Evolutionary conservation across 53 echinoderm and acorn worm genomes (phyloP), one percentile per base, ranked within the genome.

Genomic region (Holothuria leucospilota): DNA sequence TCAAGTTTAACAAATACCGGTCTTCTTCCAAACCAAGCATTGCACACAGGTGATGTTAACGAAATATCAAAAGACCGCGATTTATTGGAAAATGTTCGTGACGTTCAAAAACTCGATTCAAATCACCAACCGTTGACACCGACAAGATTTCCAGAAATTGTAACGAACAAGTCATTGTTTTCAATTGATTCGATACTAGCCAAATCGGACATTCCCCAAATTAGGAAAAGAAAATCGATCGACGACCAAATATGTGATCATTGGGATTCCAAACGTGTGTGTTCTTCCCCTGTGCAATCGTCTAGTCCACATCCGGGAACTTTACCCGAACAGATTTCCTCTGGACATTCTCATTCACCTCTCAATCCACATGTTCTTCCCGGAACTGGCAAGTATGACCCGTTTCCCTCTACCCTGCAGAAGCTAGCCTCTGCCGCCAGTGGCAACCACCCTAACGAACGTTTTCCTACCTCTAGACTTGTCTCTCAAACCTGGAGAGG

Each of bases 401-500:
- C 84, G 25, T 83, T 83, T 49, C 84, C 84, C 1, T 39, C 68
- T 8, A 67, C 84, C 8, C 68, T 91, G 30, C 91, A 91, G 77
- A 91, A 91, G 49, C 59, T 91, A 15, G 91, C 91, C 56, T 91
- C 91, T 20, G 87, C 81, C n/a, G 91, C 91, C 53, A 77, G 82
- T 28, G 68, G 63, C 68, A 64, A 83, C 65, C 63, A 66, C 53
- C 46, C 66, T 16, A 46, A 46, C 26, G 65, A 64, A 49, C 41
- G 65, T 25, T 66, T 83, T 24, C 42, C 46, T 34, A 49, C 66
- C 13, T 80, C 80, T 38, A 59, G 80, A 60, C 20, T 80, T 24
- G 29, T 80, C 11, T 12, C 29, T 38, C 61, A 58, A 51, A 14
- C 84, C n/a, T 83, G 84, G 84, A 8, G 84, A 83, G 46, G 51